Evolutionary conservation across 2,797 vertebrate species (phyloP).

Genomic region (Aeoliscus strigatus): DNA sequence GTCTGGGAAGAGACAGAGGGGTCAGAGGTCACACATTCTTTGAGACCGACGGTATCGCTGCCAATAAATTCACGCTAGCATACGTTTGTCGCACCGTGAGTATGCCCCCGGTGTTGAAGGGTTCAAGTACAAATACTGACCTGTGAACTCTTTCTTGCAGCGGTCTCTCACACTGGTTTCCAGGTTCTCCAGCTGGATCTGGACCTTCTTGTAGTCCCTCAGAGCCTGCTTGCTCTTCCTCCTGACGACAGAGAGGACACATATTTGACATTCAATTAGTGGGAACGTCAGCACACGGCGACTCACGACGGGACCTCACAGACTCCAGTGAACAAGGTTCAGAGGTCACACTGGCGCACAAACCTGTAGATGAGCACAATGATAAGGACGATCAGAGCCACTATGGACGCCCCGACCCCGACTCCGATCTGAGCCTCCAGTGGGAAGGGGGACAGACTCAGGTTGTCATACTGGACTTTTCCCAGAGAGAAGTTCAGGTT

Average conservation of each 20-base stretch:
- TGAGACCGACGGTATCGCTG: too few species aligned
- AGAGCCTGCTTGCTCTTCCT: constrained; percentile 97
- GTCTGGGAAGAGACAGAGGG: constrained; percentile 69
- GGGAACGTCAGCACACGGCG: not conserved
- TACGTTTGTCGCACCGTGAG: too few species aligned
- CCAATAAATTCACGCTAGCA: too few species aligned
- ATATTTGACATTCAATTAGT: not conserved
- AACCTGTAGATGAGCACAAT: constrained; percentile 97
- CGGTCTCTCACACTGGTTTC: constrained; percentile 97
- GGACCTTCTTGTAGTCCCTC: constrained; percentile 97
- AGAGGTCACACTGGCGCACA: too few species aligned
- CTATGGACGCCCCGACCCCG: constrained; percentile 88
- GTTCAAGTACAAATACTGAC: constrained; percentile 60
- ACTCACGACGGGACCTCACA: not conserved
- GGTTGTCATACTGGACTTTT: constrained; percentile 88
- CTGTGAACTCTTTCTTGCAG: constrained; percentile 98
- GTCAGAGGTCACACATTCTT: too few species aligned
- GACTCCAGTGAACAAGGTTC: too few species aligned
- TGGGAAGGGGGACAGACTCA: constrained; percentile 86
- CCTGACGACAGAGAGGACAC: constrained; percentile 61
- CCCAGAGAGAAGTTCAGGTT: constrained; percentile 90
- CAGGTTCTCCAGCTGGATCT: constrained; percentile 96
- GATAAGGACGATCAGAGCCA: constrained; percentile 90
- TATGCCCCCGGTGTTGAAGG: too few species aligned
- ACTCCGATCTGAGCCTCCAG: constrained; percentile 93